These are phyloP conservation scores for Pseudomyrmex concolor DNA, from an alignment of 1,140 invertebrate genomes.

Conservation along the genomic window DNA sequence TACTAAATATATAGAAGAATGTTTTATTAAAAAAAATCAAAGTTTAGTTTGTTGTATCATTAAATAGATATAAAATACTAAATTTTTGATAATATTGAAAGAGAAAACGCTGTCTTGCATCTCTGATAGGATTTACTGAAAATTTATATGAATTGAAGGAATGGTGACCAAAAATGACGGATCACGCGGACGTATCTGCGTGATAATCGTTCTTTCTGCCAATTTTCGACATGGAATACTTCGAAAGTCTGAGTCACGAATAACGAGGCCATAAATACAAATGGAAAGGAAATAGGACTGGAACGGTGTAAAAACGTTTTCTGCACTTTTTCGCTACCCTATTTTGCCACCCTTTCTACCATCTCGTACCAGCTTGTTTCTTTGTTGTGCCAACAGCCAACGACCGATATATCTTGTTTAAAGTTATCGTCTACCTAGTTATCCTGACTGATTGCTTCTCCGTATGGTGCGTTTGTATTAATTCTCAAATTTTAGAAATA, in stretches of 20 bases:
- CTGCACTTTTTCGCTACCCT: slow-evolving; percentile 43
- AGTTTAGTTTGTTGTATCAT: no score
- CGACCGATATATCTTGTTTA: slow-evolving; percentile 77
- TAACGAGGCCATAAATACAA: slow-evolving; percentile 76
- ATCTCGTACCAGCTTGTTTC: slow-evolving; percentile 44
- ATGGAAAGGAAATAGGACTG: slow-evolving; percentile 76
- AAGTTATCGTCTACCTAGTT: slow-evolving; percentile 78
- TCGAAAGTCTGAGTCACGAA: slow-evolving; percentile 53
- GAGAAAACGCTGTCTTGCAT: no score
- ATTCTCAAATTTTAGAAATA: slow-evolving; percentile 42
- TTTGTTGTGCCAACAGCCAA: slow-evolving; percentile 29
- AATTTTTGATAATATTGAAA: no score
- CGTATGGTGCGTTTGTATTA: slow-evolving; percentile 52
- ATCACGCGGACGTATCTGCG: background rate
- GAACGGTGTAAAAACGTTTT: slow-evolving; percentile 64
- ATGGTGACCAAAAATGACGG: slow-evolving; percentile 1
- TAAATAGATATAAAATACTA: no score
- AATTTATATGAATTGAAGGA: no score
- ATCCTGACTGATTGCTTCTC: slow-evolving; percentile 76
- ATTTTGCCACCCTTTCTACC: slow-evolving; percentile 63
- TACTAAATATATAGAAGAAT: background rate
- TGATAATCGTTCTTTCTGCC: slow-evolving; percentile 51
- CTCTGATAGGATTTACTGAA: no score
- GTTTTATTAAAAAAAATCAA: background rate
- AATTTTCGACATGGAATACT: slow-evolving; percentile 65